Base-by-base conservation (phyloP, 2,888 invertebrate genomes). In the Tillus elongatus region DNA sequence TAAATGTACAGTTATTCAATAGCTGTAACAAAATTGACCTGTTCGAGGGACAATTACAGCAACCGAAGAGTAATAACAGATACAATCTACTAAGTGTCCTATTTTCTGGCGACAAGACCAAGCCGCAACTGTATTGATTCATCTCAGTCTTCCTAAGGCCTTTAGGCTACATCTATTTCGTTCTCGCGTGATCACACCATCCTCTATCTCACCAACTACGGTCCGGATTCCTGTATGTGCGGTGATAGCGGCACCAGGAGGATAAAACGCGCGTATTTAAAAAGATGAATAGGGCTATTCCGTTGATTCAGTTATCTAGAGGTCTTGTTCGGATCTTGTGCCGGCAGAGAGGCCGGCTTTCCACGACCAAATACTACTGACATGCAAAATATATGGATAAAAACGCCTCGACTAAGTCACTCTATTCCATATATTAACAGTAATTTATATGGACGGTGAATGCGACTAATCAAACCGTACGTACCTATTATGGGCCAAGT, bases 301-400 rank as follows among this genome's bases (percentile, higher is more conserved):
- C 71, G 72, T 71, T 74, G 73, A 74, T 75, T 74, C 73, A 71
- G 71, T 74, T 75, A 75, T 74, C 74, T 73, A 67, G 67, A 61
- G 63, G 52, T 49, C 48, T 50, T 43, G 44, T 36, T 41, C 52
- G 63, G 63, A 67, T 69, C 68, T 67, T 67, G 30, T 63, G 64
- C 65, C 30, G 63, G 64, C 64, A n/a, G n/a, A n/a, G n/a, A n/a
- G n/a, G 63, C 42, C 45, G 51, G 42, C 46, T 42, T 41, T 41
- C 40, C 38, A 36, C 44, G 45, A 43, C 47, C 45, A 40, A 43
- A 44, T 41, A 42, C 41, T n/a, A n/a, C n/a, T 30, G 35, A 36
- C 46, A 47, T 46, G 48, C 46, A 48, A 44, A 46, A 42, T 46
- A 36, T 46, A 46, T 44, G 39, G 44, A 30, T 33, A 40, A 45